Conservation (phyloP, 2,113 vertebrate species). For the Hemibagrus wyckioides region DNA sequence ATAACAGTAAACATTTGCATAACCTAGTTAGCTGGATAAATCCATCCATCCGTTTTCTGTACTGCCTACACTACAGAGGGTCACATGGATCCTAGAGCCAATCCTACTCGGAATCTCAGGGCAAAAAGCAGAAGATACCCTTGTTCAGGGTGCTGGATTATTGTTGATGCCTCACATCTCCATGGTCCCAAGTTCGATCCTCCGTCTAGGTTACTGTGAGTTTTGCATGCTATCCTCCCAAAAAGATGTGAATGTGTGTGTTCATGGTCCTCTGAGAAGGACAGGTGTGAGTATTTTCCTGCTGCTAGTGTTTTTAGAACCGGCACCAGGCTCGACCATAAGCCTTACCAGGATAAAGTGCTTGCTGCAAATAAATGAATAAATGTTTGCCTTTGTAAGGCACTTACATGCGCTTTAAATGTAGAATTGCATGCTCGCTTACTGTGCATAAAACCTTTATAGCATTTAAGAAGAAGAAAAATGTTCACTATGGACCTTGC, state of each 20-base stretch:
- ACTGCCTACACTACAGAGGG: too few species aligned
- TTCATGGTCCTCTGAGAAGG: neutral
- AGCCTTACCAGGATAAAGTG: neutral
- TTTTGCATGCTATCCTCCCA: neutral
- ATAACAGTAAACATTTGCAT: neutral
- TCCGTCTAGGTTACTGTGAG: neutral
- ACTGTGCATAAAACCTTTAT: neutral
- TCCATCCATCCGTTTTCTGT: too few species aligned
- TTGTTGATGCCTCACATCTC: neutral
- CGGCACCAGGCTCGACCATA: neutral
- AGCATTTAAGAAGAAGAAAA: neutral
- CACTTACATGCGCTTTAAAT: neutral
- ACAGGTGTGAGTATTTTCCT: neutral
- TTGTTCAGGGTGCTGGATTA: neutral
- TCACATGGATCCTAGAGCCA: too few species aligned
- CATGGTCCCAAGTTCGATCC: neutral
- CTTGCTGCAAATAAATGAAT: neutral
- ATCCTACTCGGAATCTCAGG: too few species aligned
- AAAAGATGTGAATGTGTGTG: too few species aligned
- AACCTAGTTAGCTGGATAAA: neutral
- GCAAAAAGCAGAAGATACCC: neutral
- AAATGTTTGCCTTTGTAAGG: neutral
- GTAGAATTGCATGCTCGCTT: neutral
- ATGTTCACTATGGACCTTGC: neutral
- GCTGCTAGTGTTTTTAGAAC: neutral